These are phyloP conservation scores for Cossypha caffra DNA, from an alignment of 2,797 vertebrate genomes.

Conservation along the genomic window DNA sequence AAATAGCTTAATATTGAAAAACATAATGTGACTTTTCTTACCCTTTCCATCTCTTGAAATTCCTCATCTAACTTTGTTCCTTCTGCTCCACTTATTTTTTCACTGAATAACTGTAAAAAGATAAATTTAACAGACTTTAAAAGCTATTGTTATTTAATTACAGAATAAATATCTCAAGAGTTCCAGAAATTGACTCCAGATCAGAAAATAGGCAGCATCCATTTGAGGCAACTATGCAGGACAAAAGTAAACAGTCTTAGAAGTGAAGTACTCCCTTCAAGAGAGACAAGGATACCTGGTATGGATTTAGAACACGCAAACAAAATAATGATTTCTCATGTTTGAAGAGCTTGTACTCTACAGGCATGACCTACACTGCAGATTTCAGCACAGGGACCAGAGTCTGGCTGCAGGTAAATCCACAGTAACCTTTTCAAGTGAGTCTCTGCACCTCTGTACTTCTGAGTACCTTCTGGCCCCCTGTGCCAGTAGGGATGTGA, in stretches of 20 bases:
- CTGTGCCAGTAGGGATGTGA: background rate
- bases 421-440: background rate
- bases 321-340: background rate
- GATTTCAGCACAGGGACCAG: background rate
- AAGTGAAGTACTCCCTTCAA: background rate
- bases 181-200: background rate
- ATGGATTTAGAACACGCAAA: background rate
- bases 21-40: conserved; percentile 71
- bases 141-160: background rate
- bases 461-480: background rate
- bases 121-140: background rate
- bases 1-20: background rate
- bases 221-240: background rate
- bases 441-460: background rate
- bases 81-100: conserved; percentile 93
- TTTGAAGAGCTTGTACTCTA: background rate
- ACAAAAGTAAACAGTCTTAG: background rate
- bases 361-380: background rate
- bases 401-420: background rate
- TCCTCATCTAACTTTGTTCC: conserved; percentile 92
- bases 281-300: background rate
- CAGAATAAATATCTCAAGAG: background rate
- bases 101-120: conserved; percentile 87
- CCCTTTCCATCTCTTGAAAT: conserved; percentile 94
- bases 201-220: background rate